Evolutionary conservation across 2,797 vertebrate genomes (phyloP).

Genomic region (Tokudaia muenninki): DNA sequence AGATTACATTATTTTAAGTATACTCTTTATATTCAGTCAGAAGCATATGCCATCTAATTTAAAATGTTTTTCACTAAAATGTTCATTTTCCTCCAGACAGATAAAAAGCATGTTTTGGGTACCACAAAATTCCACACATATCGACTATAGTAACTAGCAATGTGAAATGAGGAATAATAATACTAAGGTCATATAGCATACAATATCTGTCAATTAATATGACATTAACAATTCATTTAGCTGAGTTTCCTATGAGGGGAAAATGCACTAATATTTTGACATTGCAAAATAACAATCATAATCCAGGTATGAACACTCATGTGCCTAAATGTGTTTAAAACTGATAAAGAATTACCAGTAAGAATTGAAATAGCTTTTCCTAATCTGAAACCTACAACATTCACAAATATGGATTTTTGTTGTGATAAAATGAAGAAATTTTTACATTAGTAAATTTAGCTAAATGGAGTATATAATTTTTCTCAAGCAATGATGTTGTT

Average conservation of each 20-base stretch:
- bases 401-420: slow-evolving; percentile 34
- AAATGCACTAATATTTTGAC: slow-evolving; percentile 34
- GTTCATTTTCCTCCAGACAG: not conserved
- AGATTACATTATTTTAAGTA: slow-evolving; percentile 5
- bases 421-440: slow-evolving; percentile 32
- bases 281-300: not conserved
- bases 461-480: slow-evolving; percentile 32
- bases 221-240: not conserved
- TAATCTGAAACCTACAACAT: not conserved
- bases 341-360: not conserved
- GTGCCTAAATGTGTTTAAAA: not conserved
- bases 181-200: not conserved
- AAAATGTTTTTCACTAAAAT: slow-evolving; percentile 35
- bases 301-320: not conserved
- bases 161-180: not conserved
- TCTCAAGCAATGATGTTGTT: slow-evolving; percentile 35
- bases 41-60: slow-evolving; percentile 34
- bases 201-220: not conserved
- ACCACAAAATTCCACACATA: slow-evolving; percentile 24
- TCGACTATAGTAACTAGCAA: not conserved
- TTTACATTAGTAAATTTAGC: slow-evolving; percentile 31
- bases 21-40: slow-evolving; percentile 21
- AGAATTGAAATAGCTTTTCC: slow-evolving; percentile 24
- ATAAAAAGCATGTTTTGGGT: not conserved
- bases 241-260: not conserved